phyloP scores from a whole-genome alignment of 2,113 vertebrate species.

The Phycodurus eques region DNA sequence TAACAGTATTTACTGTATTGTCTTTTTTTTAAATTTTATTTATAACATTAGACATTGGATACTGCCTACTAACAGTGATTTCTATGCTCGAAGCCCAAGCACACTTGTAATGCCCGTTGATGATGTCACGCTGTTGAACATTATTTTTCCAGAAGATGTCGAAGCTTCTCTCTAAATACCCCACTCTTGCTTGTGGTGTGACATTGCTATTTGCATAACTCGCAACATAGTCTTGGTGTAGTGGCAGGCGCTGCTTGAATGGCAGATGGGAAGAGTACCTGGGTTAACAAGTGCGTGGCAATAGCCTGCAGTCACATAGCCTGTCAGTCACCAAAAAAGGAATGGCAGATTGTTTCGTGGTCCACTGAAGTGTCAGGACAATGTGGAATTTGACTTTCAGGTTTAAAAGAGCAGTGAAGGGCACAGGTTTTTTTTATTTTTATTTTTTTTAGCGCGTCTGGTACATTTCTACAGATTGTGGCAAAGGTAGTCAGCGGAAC shows the following conservation, averaged over 20 bases:
- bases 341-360: slow-evolving; percentile 37
- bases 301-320: slow-evolving; percentile 51
- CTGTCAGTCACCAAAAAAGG: slow-evolving; percentile 59
- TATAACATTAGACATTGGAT: no score
- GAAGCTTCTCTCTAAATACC: slow-evolving; percentile 50
- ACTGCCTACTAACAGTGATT: no score
- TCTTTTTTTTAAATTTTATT: no score
- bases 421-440: slow-evolving; percentile 37
- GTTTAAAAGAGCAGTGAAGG: slow-evolving; percentile 46
- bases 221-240: slow-evolving; percentile 50
- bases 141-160: slow-evolving; percentile 31
- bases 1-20: no score
- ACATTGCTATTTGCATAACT: slow-evolving; percentile 57
- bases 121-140: slow-evolving; percentile 26
- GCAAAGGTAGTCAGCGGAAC: slow-evolving; percentile 42
- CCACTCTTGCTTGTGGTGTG: slow-evolving; percentile 47
- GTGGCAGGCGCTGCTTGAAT: slow-evolving; percentile 51
- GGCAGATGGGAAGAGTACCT: slow-evolving; percentile 58
- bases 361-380: slow-evolving; percentile 40
- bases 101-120: slow-evolving; percentile 4
- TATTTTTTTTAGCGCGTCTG: slow-evolving; percentile 34
- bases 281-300: slow-evolving; percentile 68
- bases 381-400: slow-evolving; percentile 70
- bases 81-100: not conserved
- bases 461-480: slow-evolving; percentile 53